phyloP scores from a whole-genome alignment of 2,797 vertebrate genomes.

The Presbytis comata region DNA sequence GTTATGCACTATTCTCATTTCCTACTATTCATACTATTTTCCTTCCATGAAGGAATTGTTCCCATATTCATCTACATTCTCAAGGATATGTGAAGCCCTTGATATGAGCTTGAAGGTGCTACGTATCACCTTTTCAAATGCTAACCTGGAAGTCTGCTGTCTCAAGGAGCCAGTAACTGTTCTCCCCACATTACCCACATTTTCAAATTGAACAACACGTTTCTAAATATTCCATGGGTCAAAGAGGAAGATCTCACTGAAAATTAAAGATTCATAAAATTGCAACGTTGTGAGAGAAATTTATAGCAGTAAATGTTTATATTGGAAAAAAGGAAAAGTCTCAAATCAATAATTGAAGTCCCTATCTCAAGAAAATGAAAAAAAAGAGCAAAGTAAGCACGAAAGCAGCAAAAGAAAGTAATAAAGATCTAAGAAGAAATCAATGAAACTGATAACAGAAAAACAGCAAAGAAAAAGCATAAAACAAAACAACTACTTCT shows the following conservation, averaged over 20 bases:
- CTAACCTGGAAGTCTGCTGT: neutral
- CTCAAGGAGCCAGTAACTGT: neutral
- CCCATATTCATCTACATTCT: neutral
- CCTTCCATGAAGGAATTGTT: neutral
- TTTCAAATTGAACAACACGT: neutral
- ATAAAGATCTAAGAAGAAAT: neutral
- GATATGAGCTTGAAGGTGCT: neutral
- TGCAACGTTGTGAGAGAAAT: neutral
- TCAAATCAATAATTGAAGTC: neutral
- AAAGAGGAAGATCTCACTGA: neutral
- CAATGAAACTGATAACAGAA: neutral
- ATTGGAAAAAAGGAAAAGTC: neutral
- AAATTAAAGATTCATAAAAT: neutral
- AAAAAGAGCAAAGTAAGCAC: neutral
- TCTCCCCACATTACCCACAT: neutral
- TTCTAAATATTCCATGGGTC: neutral
- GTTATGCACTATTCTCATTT: neutral
- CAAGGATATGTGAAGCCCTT: neutral
- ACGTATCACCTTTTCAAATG: neutral
- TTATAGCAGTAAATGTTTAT: neutral
- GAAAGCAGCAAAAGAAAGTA: neutral
- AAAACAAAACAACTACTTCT: neutral
- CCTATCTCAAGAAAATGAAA: neutral
- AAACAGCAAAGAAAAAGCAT: neutral
- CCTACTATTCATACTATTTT: neutral